Evolutionary conservation across 2,888 invertebrate genomes (phyloP).

Genomic region (Phytoseiulus persimilis): DNA sequence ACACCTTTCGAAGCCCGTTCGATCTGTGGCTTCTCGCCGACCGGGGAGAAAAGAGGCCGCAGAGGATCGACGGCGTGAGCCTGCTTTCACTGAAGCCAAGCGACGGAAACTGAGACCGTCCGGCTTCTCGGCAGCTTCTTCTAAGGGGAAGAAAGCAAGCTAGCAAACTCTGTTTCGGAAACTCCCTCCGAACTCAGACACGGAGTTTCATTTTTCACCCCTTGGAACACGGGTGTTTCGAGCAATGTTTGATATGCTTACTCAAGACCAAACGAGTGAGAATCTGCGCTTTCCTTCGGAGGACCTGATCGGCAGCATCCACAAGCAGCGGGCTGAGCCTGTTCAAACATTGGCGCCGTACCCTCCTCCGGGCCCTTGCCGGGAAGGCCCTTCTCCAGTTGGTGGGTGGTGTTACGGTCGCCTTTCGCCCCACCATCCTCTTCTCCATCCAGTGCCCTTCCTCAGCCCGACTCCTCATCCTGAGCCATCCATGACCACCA

Average conservation of each 20-base stretch:
- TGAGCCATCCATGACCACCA: background rate
- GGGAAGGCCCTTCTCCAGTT: background rate
- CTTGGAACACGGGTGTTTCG: too few relatives aligned
- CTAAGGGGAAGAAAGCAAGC: too few relatives aligned
- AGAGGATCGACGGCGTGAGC: background rate
- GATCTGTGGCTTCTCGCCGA: background rate
- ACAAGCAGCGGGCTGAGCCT: background rate
- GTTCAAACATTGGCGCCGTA: conserved; percentile 5
- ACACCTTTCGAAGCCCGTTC: background rate
- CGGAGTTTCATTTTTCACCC: too few relatives aligned
- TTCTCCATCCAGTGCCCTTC: background rate
- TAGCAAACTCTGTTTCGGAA: too few relatives aligned
- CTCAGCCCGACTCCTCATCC: conserved; percentile 5
- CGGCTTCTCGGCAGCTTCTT: too few relatives aligned
- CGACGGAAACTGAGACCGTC: too few relatives aligned
- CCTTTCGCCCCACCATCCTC: background rate
- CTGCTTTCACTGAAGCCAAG: too few relatives aligned
- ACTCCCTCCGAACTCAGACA: too few relatives aligned
- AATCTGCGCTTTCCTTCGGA: background rate
- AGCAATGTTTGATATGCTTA: background rate
- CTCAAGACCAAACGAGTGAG: background rate
- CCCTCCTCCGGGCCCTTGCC: background rate
- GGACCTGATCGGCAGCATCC: background rate
- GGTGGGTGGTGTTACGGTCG: conserved; percentile 5
- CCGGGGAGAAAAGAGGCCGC: too few relatives aligned